phyloP scores from a whole-genome alignment of 1,140 invertebrate genomes.

The Mizuhopecten yessoensis region DNA sequence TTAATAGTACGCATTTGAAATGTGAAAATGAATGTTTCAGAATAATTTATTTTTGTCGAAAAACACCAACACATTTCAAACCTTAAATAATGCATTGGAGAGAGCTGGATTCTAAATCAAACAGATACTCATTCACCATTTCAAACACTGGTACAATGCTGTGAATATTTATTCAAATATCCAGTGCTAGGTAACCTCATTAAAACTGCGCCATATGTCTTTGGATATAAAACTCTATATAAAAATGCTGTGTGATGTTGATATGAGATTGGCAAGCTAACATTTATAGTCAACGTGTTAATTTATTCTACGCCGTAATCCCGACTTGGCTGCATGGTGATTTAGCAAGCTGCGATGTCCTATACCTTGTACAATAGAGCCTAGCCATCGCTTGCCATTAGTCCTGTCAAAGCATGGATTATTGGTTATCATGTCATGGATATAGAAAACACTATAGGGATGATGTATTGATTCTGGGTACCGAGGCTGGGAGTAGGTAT shows the following conservation, averaged over 20 bases:
- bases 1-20: too few relatives aligned
- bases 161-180: constrained; percentile 29
- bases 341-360: neutral
- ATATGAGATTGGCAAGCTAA: neutral
- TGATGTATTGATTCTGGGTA: neutral
- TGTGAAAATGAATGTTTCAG: too few relatives aligned
- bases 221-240: neutral
- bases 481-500: neutral
- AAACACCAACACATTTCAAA: too few relatives aligned
- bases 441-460: too few relatives aligned
- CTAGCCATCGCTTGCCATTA: neutral
- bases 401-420: constrained; percentile 37
- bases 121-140: neutral
- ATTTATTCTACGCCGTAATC: neutral
- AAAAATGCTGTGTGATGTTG: neutral
- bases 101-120: too few relatives aligned
- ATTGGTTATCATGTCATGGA: constrained; percentile 6
- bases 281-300: neutral
- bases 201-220: constrained; percentile 30
- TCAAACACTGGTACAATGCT: neutral
- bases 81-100: too few relatives aligned
- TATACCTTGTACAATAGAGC: neutral
- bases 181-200: neutral
- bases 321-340: neutral
- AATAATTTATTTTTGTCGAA: too few relatives aligned